Evolutionary conservation across 53 echinoderm and acorn worm species (phyloP), one percentile per base, ranked within the genome.

Genomic region (Actinopyga echinites): DNA sequence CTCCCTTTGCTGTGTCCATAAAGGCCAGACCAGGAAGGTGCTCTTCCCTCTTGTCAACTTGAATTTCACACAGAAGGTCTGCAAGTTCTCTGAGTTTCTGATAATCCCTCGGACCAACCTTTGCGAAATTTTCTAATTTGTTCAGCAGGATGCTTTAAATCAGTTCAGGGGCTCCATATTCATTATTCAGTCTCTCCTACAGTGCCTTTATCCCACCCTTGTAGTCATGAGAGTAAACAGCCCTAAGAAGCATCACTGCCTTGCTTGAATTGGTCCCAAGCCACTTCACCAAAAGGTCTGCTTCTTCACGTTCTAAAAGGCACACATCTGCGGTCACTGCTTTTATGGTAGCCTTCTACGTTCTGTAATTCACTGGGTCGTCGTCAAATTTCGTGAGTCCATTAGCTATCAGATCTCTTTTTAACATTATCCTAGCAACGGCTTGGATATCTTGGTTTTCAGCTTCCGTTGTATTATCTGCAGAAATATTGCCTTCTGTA

Each of bases 1-100:
- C 31, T 10, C 90, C 90, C 31, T 63, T 79, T 21, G 74, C 73
- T 44, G 90, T 77, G 30, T 90, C 85, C 30, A 82, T 25, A 52
- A 44, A 67, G 30, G 80, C 43, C 30, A 85, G 52, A 21, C 82
- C 82, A 11, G 86, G 74, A 49, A 28, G 37, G 34, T 23, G 36
- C 5, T 79, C 85, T 34, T 85, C 71, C 30, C 64, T 43, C 63
- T 88, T 88, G 31, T 55, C 33, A 30, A 42, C 85, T 30, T 58
- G 54, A 8, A 90, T 30, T 74, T 90, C 75, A 4, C 22, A 56
- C 20, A 90, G 71, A 4, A 83, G 69, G 30, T 90, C 79, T 55
- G 57, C 29, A 79, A 79, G 32, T 31, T 79, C 79, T 30, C 79
- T 53, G 20, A 67, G 34, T 30, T 7, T 67, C 35, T 67, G 30